Percentiles rank a stretch among this genome's conserved stretches.
phyloP scores from a whole-genome alignment of 1,140 invertebrate species.

The Muscidifurax raptorellus region DNA sequence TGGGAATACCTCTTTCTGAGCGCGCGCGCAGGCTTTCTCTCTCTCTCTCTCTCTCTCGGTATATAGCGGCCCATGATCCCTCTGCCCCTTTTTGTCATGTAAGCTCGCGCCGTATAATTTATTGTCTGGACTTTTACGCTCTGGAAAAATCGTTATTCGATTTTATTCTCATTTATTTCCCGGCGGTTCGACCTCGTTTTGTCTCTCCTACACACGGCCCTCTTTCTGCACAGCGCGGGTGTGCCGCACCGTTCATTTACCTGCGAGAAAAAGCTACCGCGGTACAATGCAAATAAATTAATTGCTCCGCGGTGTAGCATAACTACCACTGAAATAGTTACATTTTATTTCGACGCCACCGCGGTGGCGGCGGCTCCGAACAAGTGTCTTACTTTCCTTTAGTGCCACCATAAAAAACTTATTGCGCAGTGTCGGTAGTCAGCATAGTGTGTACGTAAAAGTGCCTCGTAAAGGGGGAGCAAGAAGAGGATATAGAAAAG shows the following conservation, averaged over 20 bases:
- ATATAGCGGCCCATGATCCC: slow-evolving; percentile 10
- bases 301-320: neutral
- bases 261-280: neutral
- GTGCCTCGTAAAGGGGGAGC: slow-evolving; percentile 18
- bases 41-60: neutral
- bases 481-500: neutral
- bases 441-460: slow-evolving; percentile 8
- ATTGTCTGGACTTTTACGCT: slow-evolving; percentile 4
- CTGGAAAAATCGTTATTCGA: slow-evolving; percentile 38
- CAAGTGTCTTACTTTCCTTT: slow-evolving; percentile 23
- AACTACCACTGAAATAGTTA: neutral
- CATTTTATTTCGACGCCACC: neutral
- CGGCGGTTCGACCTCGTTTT: neutral
- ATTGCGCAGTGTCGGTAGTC: slow-evolving; percentile 24
- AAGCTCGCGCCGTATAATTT: slow-evolving; percentile 42
- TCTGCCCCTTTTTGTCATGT: slow-evolving; percentile 38
- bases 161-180: slow-evolving; percentile 10
- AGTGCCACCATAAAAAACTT: slow-evolving; percentile 24
- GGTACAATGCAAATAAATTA: slow-evolving; percentile 25
- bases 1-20: slow-evolving; percentile 34
- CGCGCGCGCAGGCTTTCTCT: neutral
- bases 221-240: neutral
- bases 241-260: neutral
- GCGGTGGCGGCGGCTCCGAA: neutral
- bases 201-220: neutral